phyloP scores from a whole-genome alignment of 2,113 vertebrate genomes.

The Anser cygnoides region DNA sequence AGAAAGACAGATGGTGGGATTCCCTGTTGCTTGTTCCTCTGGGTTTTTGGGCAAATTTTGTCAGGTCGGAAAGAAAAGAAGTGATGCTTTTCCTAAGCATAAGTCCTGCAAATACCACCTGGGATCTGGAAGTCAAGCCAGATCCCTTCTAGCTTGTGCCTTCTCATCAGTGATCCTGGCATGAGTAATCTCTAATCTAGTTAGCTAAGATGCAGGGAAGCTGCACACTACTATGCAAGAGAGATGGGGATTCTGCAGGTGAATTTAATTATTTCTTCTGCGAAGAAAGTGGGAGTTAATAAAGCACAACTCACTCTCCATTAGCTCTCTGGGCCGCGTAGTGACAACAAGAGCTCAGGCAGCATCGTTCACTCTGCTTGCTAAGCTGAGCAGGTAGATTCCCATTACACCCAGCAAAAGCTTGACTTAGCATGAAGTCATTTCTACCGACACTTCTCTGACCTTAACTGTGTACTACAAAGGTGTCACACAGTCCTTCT shows the following conservation, averaged over 20 bases:
- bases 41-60: slow-evolving; percentile 15
- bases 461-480: not conserved
- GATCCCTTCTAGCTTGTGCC: not conserved
- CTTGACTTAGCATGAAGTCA: not conserved
- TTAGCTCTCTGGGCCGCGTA: not conserved
- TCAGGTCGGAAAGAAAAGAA: not conserved
- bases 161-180: slow-evolving; percentile 7
- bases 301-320: not conserved
- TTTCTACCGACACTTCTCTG: not conserved
- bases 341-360: not conserved
- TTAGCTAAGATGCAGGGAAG: not conserved
- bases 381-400: not conserved
- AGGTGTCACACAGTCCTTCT: not conserved
- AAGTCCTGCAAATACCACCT: not conserved
- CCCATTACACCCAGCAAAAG: not conserved
- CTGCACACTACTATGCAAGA: not conserved
- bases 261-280: slow-evolving; percentile 29
- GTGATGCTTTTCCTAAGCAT: not conserved
- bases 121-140: slow-evolving; percentile 15
- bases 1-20: not conserved
- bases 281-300: slow-evolving; percentile 4
- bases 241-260: slow-evolving; percentile 14
- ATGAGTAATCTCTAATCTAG: slow-evolving; percentile 12
- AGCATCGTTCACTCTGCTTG: not conserved
- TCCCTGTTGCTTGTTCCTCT: slow-evolving; percentile 20